These are phyloP conservation scores for Lagopus muta DNA, from an alignment of 2,113 vertebrate species.

Conservation along the genomic window DNA sequence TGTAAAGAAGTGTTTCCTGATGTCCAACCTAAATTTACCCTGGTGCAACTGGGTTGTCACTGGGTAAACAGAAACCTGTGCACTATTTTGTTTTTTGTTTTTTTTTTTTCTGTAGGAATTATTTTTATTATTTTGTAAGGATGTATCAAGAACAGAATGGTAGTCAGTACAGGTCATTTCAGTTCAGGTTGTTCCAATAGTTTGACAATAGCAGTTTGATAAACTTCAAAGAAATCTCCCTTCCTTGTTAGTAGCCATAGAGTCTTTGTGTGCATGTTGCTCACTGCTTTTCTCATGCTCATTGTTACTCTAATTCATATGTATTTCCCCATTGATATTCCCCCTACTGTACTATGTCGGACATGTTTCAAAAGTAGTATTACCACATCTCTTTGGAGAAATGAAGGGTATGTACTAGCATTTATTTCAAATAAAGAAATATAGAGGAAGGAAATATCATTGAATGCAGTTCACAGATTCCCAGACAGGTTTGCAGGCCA, in stretches of 20 bases:
- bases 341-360: neutral
- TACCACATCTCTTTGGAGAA: neutral
- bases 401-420: neutral
- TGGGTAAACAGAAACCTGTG: neutral
- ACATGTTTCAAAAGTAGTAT: neutral
- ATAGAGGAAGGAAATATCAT: constrained; percentile 22
- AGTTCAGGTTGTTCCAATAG: neutral
- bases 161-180: neutral
- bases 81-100: neutral
- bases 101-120: neutral
- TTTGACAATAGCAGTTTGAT: neutral
- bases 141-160: neutral
- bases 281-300: neutral
- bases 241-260: neutral
- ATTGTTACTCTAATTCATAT: neutral
- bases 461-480: constrained; percentile 51
- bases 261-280: neutral
- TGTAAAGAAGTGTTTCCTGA: no score
- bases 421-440: neutral
- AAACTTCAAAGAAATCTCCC: neutral
- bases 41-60: neutral
- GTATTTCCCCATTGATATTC: neutral
- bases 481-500: constrained; percentile 56
- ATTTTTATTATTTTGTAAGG: neutral
- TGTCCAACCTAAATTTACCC: no score